A percentile compares a stretch with the other conserved stretches of the same genome.
These are phyloP conservation scores for Euura lappo DNA, from an alignment of 1,140 invertebrate genomes.

Conservation along the genomic window DNA sequence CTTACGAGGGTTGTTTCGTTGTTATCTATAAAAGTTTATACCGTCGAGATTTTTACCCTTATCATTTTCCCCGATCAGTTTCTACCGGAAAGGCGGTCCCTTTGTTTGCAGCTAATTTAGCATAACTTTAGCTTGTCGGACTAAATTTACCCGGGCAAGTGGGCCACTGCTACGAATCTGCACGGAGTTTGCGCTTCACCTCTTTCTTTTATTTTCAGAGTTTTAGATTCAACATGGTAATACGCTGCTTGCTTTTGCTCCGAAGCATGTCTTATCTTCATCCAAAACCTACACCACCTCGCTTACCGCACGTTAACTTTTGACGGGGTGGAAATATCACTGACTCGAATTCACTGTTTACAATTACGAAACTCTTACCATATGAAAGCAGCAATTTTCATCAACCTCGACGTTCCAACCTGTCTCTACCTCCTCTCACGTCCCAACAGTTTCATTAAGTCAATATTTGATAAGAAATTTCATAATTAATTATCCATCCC, in stretches of 20 bases:
- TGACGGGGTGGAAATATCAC: not conserved
- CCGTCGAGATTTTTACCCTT: not conserved
- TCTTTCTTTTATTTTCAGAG: not conserved
- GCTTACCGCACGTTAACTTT: not conserved
- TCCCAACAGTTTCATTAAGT: too few species aligned
- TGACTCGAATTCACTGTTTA: not conserved
- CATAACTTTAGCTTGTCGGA: slow-evolving; percentile 1
- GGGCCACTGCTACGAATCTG: not conserved
- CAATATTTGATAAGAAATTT: too few species aligned
- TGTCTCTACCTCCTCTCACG: too few species aligned
- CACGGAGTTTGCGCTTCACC: not conserved
- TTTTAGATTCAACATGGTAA: too few species aligned
- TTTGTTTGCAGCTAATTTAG: slow-evolving; percentile 6
- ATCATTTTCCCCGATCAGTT: not conserved
- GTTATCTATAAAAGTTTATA: slow-evolving; percentile 3
- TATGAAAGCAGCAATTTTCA: too few species aligned
- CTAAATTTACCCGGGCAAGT: not conserved
- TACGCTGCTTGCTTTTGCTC: not conserved
- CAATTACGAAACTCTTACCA: too few species aligned
- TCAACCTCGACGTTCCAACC: too few species aligned
- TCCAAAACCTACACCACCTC: not conserved
- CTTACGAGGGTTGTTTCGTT: not conserved
- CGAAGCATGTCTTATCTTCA: not conserved
- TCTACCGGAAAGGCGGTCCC: not conserved
- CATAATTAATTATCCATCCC: too few species aligned